Conservation (phyloP, 2,797 vertebrate species). For the Poecilia wingei region DNA sequence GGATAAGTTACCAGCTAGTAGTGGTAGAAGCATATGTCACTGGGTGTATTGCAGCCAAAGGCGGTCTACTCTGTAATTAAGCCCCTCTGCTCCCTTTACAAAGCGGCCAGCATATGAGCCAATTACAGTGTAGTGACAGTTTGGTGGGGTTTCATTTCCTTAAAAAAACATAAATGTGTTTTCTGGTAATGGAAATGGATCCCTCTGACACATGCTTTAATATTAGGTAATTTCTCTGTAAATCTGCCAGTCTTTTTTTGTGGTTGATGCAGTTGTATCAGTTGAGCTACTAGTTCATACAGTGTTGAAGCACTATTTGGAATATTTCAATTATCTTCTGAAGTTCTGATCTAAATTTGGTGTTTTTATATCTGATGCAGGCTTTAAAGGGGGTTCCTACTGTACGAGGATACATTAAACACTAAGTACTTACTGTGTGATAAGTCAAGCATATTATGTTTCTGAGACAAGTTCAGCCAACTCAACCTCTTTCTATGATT, state of each 20-base stretch:
- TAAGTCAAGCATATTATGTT: not conserved
- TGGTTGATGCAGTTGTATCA: constrained; percentile 62
- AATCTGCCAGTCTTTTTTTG: constrained; percentile 48
- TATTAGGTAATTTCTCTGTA: constrained; percentile 41
- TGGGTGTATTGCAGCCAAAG: constrained; percentile 72
- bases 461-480: constrained; percentile 16
- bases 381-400: not conserved
- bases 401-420: not conserved
- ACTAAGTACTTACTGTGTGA: not conserved
- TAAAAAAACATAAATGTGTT: constrained; percentile 31
- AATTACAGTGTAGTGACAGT: constrained; percentile 72
- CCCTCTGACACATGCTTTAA: constrained; percentile 1
- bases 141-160: constrained; percentile 63
- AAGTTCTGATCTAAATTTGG: not conserved
- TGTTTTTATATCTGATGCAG: constrained; percentile 15
- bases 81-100: constrained; percentile 65
- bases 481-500: constrained; percentile 36
- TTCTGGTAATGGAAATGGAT: not conserved
- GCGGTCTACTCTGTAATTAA: constrained; percentile 80
- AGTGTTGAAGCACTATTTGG: not conserved
- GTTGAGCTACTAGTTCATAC: constrained; percentile 8
- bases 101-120: constrained; percentile 69
- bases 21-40: constrained; percentile 63
- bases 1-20: constrained; percentile 66
- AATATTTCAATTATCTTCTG: constrained; percentile 11